These are phyloP conservation scores for Laupala kohalensis DNA, from an alignment of 1,140 invertebrate genomes.

Conservation along the genomic window DNA sequence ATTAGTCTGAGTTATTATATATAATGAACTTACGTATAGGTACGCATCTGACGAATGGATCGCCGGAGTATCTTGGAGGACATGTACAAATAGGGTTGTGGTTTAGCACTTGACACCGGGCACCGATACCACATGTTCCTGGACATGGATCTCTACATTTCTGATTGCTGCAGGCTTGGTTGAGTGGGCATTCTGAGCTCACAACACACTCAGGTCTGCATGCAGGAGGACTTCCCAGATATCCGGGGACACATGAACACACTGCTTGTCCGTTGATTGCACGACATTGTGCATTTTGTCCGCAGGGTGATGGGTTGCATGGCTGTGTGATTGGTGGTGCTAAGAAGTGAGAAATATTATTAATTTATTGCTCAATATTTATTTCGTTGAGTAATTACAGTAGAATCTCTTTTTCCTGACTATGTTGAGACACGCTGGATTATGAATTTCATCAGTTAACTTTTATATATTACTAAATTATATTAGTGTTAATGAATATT, in stretches of 20 bases:
- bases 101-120: conserved; percentile 33
- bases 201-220: conserved; percentile 37
- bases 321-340: conserved; percentile 27
- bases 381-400: too few species aligned
- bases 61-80: conserved; percentile 25
- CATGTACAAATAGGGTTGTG: conserved; percentile 34
- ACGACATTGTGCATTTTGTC: conserved; percentile 38
- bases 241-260: conserved; percentile 35
- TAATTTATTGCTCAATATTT: too few species aligned
- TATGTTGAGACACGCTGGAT: too few species aligned
- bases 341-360: conserved; percentile 16
- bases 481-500: too few species aligned
- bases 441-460: too few species aligned
- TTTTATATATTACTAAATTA: too few species aligned
- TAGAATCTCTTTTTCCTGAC: too few species aligned
- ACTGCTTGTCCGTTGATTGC: conserved; percentile 34
- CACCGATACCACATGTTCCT: conserved; percentile 37
- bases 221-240: conserved; percentile 35
- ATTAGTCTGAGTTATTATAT: too few species aligned
- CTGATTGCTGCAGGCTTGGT: conserved; percentile 29
- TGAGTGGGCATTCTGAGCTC: conserved; percentile 30
- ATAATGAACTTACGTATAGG: conserved; percentile 12
- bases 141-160: conserved; percentile 38
- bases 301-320: conserved; percentile 39
- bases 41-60: conserved; percentile 23